Evolutionary conservation across 2,113 vertebrate species (phyloP).

Genomic region (Gopherus flavomarginatus): DNA sequence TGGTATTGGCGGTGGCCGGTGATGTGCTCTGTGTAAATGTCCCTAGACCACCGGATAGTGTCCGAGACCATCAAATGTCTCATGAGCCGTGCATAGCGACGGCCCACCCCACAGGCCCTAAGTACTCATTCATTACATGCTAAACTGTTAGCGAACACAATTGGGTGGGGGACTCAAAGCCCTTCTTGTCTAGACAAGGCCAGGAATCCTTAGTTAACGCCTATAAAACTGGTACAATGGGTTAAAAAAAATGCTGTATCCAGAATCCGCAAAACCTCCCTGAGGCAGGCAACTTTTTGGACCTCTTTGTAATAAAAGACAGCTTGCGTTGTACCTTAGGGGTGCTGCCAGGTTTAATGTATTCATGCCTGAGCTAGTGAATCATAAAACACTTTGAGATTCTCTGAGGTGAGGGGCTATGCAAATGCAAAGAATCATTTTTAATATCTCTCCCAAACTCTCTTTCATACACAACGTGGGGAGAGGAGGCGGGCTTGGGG

Average conservation of each 20-base stretch:
- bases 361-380: background rate
- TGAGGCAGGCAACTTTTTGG: background rate
- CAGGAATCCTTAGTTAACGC: background rate
- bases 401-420: background rate
- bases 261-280: background rate
- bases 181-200: background rate
- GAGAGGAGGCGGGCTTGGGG: background rate
- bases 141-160: background rate
- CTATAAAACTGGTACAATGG: background rate
- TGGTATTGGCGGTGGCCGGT: too few relatives aligned
- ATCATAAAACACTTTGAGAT: background rate
- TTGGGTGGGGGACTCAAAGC: background rate
- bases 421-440: background rate
- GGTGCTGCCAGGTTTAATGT: conserved; percentile 22
- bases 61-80: too few relatives aligned
- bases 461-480: background rate
- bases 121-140: too few relatives aligned
- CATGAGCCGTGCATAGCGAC: too few relatives aligned
- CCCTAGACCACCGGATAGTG: too few relatives aligned
- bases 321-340: background rate
- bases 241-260: background rate
- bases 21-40: too few relatives aligned
- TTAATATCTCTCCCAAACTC: background rate
- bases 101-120: too few relatives aligned
- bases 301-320: background rate